Evolutionary conservation across 2,113 vertebrate genomes (phyloP), one percentile per base, ranked within the genome.

Genomic region (Willisornis vidua): DNA sequence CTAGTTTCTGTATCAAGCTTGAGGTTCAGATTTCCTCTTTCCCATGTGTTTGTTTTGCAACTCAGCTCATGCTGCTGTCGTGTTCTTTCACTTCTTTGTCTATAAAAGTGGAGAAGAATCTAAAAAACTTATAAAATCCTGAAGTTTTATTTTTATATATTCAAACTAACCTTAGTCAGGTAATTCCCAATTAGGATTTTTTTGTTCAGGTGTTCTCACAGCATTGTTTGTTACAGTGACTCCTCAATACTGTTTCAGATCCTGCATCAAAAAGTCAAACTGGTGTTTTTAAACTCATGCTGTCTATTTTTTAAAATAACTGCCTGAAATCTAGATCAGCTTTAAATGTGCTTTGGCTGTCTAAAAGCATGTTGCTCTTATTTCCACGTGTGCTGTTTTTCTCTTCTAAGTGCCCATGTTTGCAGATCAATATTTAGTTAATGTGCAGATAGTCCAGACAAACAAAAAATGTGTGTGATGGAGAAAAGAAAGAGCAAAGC

Each of bases 41-140:
- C 8, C 57, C 5, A 9, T 22, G 8, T 63, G 57, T 94, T 37
- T 59, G 33, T 57, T 68, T 68, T 65, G n/a, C 17, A 31, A 19
- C 16, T 12, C 46, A 33, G 33, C 57, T 89, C 3, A 0, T 43
- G 18, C 28, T 52, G 24, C 33, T 82, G 17, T 35, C 0, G 0
- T 9, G 22, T 78, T 75, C 35, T 68, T 72, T 7, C 3, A 6
- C 15, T 33, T 84, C 5, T 62, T 52, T 58, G 35, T n/a, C 9
- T 12, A 77, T 37, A 19, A 20, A 67, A 65, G 37, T 10, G 29
- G 28, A 24, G 41, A 73, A 65, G 67, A 84, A 18, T 48, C 41
- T 22, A 67, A 65, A 51, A 48, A 49, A 48, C 12, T 6, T 78
- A 11, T 31, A 26, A 75, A 90, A 61, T 48, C 10, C 39, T 55